phyloP scores from a whole-genome alignment of 1,140 invertebrate genomes.

The Drosophila nigrodunni region DNA sequence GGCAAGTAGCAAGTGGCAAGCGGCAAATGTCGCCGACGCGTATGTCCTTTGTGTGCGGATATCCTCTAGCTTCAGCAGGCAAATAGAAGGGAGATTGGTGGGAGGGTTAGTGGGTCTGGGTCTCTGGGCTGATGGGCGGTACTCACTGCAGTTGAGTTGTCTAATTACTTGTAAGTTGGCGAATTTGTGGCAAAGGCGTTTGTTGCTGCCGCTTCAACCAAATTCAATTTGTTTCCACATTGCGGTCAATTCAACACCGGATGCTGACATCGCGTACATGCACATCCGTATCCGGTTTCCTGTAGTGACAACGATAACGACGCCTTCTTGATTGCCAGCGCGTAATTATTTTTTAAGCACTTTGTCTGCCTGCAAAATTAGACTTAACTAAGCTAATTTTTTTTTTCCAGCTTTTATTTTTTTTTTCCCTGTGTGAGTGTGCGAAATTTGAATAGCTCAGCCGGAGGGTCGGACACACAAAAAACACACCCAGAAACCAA shows the following conservation, averaged over 20 bases:
- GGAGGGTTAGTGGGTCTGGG: background rate
- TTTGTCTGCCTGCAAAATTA: constrained; percentile 78
- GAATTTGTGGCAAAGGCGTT: constrained; percentile 74
- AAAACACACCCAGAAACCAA: background rate
- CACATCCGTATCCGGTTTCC: constrained; percentile 75
- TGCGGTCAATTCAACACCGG: constrained; percentile 62
- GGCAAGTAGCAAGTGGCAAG: constrained; percentile 32
- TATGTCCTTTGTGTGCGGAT: constrained; percentile 52
- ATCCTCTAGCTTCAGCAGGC: constrained; percentile 13
- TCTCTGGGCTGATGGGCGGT: no score
- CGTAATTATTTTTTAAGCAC: constrained; percentile 82
- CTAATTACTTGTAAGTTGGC: constrained; percentile 84
- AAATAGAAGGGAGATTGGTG: background rate
- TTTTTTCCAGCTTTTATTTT: constrained; percentile 17
- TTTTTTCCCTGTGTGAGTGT: background rate
- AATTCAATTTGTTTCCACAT: constrained; percentile 73
- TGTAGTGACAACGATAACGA: constrained; percentile 56
- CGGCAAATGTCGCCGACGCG: constrained; percentile 66
- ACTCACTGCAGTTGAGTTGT: constrained; percentile 60
- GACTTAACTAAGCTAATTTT: constrained; percentile 77
- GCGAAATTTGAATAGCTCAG: constrained; percentile 66
- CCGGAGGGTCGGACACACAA: constrained; percentile 12
- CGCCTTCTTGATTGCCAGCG: constrained; percentile 73
- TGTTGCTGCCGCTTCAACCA: constrained; percentile 55
- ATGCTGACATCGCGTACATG: constrained; percentile 73